A percentile compares a stretch with the other conserved stretches of the same genome.
phyloP scores from a whole-genome alignment of 1,140 invertebrate species.

The Chironomus tepperi region DNA sequence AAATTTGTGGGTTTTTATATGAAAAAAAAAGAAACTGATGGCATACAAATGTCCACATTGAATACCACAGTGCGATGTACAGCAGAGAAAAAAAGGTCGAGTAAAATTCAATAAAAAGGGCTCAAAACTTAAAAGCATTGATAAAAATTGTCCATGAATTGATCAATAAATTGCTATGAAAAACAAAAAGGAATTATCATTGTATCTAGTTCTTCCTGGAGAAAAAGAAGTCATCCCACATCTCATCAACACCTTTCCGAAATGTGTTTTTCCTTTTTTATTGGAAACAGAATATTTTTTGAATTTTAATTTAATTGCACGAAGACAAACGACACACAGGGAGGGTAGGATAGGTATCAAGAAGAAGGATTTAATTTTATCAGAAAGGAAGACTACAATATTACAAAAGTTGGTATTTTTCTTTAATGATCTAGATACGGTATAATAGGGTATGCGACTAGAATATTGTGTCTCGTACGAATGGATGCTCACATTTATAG shows the following conservation, averaged over 20 bases:
- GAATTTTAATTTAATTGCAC: too few relatives aligned
- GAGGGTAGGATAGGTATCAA: too few relatives aligned
- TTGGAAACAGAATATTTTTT: too few relatives aligned
- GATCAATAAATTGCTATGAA: neutral
- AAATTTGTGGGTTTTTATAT: neutral
- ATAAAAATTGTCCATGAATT: neutral
- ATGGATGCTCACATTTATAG: too few relatives aligned
- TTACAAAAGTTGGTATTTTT: too few relatives aligned
- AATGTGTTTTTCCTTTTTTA: too few relatives aligned
- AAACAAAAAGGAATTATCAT: neutral
- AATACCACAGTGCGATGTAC: neutral
- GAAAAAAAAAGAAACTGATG: neutral
- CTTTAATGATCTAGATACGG: too few relatives aligned
- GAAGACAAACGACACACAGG: too few relatives aligned
- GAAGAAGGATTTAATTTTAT: too few relatives aligned
- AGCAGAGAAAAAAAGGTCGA: neutral
- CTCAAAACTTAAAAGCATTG: slow-evolving; percentile 2
- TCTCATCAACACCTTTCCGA: neutral
- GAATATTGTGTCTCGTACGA: too few relatives aligned
- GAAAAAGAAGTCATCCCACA: neutral
- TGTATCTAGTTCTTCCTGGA: neutral
- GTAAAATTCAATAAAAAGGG: neutral
- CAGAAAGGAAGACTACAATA: too few relatives aligned
- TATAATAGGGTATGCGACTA: too few relatives aligned
- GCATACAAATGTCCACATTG: slow-evolving; percentile 4